phyloP scores from a whole-genome alignment of 1,140 invertebrate species.

The Hetaerina americana region DNA sequence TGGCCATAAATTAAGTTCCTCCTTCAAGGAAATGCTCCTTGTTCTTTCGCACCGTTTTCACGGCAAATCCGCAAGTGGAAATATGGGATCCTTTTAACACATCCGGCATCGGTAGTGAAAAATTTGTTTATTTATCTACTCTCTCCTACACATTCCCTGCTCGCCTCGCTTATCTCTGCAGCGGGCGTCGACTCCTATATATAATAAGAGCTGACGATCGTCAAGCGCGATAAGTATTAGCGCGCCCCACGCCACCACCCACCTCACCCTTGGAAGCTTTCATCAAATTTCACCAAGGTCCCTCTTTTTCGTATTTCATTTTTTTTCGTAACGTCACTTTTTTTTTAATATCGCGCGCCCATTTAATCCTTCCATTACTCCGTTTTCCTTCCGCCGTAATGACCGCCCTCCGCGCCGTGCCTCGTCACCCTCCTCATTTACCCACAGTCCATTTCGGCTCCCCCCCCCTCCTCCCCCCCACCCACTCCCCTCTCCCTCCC shows the following conservation, averaged over 20 bases:
- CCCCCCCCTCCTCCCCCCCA: background rate
- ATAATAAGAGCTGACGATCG: background rate
- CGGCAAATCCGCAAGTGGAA: too few relatives aligned
- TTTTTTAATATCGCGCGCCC: background rate
- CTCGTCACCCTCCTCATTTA: background rate
- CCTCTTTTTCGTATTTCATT: background rate
- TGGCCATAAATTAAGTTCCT: too few relatives aligned
- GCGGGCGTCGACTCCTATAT: background rate
- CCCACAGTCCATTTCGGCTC: background rate
- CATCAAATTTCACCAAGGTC: background rate
- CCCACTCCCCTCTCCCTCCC: background rate
- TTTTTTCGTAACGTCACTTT: too few relatives aligned
- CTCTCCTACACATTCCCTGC: background rate
- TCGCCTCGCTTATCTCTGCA: background rate
- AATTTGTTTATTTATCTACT: background rate
- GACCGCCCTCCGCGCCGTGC: background rate
- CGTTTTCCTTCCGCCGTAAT: background rate
- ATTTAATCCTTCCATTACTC: background rate
- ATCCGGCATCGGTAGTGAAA: too few relatives aligned
- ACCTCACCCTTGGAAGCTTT: background rate
- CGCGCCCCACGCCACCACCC: background rate
- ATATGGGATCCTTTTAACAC: too few relatives aligned
- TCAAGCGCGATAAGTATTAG: background rate
- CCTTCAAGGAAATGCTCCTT: too few relatives aligned
- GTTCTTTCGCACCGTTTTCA: too few relatives aligned